Conservation (phyloP, 2,113 vertebrate species). For the Macquaria ambigua region DNA sequence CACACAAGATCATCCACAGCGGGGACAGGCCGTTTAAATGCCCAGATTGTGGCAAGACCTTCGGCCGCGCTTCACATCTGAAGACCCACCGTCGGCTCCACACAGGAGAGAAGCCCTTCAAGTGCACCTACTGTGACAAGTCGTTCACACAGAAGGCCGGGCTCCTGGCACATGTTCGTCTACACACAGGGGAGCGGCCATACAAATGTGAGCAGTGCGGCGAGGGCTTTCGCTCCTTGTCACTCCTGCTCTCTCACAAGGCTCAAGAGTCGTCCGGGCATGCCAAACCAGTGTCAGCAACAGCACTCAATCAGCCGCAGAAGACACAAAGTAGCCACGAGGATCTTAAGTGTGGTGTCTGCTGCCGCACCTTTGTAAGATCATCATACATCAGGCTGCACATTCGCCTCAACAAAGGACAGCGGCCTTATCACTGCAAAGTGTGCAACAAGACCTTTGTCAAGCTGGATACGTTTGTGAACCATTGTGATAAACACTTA, state of each 20-base stretch:
- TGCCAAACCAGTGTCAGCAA: slow-evolving; percentile 1
- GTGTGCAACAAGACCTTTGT: slow-evolving; percentile 81
- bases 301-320: slow-evolving; percentile 52
- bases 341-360: slow-evolving; percentile 81
- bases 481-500: slow-evolving; percentile 80
- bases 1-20: slow-evolving; percentile 83
- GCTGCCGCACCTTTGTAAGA: slow-evolving; percentile 74
- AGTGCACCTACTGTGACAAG: slow-evolving; percentile 81
- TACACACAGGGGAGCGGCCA: slow-evolving; percentile 70
- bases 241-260: slow-evolving; percentile 79
- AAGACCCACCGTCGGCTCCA: slow-evolving; percentile 86
- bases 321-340: slow-evolving; percentile 48
- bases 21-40: slow-evolving; percentile 86
- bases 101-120: slow-evolving; percentile 86
- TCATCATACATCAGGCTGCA: slow-evolving; percentile 79
- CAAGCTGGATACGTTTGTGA: slow-evolving; percentile 80
- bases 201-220: slow-evolving; percentile 79
- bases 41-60: slow-evolving; percentile 83
- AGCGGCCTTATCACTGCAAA: slow-evolving; percentile 80
- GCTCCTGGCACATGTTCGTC: slow-evolving; percentile 75
- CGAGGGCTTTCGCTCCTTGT: slow-evolving; percentile 73
- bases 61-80: slow-evolving; percentile 84
- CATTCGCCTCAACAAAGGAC: slow-evolving; percentile 64
- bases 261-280: slow-evolving; percentile 54
- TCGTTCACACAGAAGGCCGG: slow-evolving; percentile 82